Evolutionary conservation across 2,113 vertebrate species (phyloP).

Genomic region (Oncorhynchus kisutch): DNA sequence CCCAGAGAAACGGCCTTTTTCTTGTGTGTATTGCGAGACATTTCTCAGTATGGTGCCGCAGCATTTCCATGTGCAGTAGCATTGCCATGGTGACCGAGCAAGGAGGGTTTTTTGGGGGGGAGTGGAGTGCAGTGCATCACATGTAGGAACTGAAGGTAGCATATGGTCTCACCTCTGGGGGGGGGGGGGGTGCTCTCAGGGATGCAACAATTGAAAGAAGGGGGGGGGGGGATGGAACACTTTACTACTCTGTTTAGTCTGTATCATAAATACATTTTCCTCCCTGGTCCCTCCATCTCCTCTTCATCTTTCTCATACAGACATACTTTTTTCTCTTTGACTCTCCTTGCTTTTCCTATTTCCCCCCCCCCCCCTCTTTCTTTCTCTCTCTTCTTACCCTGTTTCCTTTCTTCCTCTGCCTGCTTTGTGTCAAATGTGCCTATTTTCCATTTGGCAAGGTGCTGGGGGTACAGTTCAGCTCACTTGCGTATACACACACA

Average conservation of each 20-base stretch:
- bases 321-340: background rate
- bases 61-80: slow-evolving; percentile 20
- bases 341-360: background rate
- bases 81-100: slow-evolving; percentile 53
- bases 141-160: background rate
- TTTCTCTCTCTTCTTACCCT: too few species aligned
- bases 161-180: slow-evolving; percentile 10
- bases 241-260: background rate
- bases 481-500: background rate
- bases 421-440: background rate
- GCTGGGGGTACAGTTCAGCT: background rate
- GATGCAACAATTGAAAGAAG: background rate
- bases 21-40: background rate
- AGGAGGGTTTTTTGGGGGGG: background rate
- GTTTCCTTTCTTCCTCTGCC: background rate
- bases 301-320: background rate
- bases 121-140: background rate
- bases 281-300: background rate
- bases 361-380: too few species aligned
- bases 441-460: background rate
- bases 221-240: background rate
- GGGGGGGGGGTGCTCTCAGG: too few species aligned
- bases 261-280: background rate
- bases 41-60: slow-evolving; percentile 2
- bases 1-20: background rate